phyloP scores from a whole-genome alignment of 2,888 invertebrate species.

The Steromphala cineraria region DNA sequence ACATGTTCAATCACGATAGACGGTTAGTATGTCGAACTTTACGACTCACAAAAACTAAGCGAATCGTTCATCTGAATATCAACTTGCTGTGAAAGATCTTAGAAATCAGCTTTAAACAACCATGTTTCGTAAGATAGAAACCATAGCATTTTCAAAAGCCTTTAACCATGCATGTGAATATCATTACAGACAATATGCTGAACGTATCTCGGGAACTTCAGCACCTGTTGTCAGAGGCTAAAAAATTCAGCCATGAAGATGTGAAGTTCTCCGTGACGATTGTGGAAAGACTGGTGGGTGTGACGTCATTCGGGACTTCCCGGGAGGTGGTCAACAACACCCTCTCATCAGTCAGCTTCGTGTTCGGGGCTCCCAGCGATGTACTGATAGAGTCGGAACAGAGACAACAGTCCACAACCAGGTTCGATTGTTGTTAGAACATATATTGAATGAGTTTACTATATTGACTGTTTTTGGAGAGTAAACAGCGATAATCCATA shows the following conservation, averaged over 20 bases:
- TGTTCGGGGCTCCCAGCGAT: constrained; percentile 34
- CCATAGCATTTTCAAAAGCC: not conserved
- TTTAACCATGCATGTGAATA: not conserved
- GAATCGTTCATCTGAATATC: no score
- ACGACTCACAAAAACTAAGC: no score
- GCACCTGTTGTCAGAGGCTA: constrained; percentile 29
- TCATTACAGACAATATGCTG: constrained; percentile 15
- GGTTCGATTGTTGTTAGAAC: constrained; percentile 26
- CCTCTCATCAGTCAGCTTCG: constrained; percentile 38
- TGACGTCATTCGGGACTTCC: constrained; percentile 21
- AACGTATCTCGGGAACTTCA: constrained; percentile 28
- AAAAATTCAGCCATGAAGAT: constrained; percentile 30
- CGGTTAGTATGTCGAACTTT: no score
- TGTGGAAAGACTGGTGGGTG: constrained; percentile 36
- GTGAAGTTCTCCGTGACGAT: constrained; percentile 38
- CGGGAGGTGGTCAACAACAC: constrained; percentile 33
- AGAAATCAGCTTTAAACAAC: no score
- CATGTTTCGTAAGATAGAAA: no score
- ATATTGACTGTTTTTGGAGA: no score
- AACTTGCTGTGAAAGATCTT: no score
- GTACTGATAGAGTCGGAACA: constrained; percentile 35
- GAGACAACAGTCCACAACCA: constrained; percentile 34
- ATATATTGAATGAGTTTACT: no score
- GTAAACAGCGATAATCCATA: no score
- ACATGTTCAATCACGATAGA: no score